phyloP scores from a whole-genome alignment of 2,888 invertebrate genomes.

The Dendrolimus houi region DNA sequence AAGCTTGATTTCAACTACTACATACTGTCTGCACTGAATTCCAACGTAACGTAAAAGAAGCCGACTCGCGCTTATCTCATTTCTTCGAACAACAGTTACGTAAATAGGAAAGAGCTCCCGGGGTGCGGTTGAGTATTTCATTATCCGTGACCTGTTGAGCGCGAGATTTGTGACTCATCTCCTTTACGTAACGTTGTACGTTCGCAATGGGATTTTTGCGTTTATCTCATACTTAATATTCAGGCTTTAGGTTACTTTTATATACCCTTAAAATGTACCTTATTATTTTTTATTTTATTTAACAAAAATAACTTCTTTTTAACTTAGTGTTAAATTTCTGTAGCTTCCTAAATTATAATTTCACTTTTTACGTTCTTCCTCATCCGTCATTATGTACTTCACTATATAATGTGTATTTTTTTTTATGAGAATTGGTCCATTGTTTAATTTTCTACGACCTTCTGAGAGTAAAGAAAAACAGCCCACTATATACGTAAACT shows the following conservation, averaged over 20 bases:
- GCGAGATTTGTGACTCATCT: constrained; percentile 60
- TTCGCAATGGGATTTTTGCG: constrained; percentile 27
- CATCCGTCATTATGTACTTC: too few relatives aligned
- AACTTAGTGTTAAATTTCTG: too few relatives aligned
- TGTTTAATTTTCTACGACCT: too few relatives aligned
- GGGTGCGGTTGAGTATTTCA: constrained; percentile 57
- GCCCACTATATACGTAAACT: too few relatives aligned
- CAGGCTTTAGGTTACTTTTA: not conserved
- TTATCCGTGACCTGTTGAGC: constrained; percentile 71
- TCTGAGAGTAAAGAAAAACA: too few relatives aligned
- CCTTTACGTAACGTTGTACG: constrained; percentile 36
- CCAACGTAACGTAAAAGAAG: too few relatives aligned
- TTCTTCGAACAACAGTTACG: constrained; percentile 58
- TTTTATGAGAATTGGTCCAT: too few relatives aligned
- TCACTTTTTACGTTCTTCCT: too few relatives aligned
- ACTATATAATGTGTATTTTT: too few relatives aligned
- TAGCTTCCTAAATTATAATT: too few relatives aligned
- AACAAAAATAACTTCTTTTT: constrained; percentile 4
- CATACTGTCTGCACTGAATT: too few relatives aligned
- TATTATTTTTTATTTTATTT: not conserved
- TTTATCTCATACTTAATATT: constrained; percentile 1
- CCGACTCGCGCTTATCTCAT: constrained; percentile 44
- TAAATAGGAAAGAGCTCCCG: constrained; percentile 60
- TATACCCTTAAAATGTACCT: constrained; percentile 11
- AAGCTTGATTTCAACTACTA: too few relatives aligned